Percentiles rank a stretch among this genome's conserved stretches.
Conservation (phyloP, 2,113 vertebrate genomes). For the Antigone vipio region DNA sequence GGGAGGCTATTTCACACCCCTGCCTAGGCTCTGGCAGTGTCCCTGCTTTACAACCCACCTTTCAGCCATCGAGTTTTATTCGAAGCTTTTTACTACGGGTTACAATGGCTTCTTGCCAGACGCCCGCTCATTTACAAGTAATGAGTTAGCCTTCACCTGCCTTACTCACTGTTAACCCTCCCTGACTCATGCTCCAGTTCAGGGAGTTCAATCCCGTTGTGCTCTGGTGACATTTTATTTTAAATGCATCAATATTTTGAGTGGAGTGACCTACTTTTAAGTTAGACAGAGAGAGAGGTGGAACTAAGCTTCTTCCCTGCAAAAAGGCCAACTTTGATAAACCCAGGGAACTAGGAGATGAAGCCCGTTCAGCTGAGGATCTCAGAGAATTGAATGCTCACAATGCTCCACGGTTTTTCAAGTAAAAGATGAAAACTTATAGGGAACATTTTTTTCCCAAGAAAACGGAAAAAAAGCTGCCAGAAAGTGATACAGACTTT, state of each 20-base stretch:
- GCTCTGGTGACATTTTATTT: not conserved
- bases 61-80: not conserved
- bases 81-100: not conserved
- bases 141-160: not conserved
- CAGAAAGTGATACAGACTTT: not conserved
- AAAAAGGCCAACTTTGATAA: not conserved
- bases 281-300: not conserved
- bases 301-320: not conserved
- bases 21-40: not conserved
- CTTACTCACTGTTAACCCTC: not conserved
- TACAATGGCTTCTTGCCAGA: not conserved
- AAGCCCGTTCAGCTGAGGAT: not conserved
- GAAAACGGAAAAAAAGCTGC: not conserved
- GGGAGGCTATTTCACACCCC: not conserved
- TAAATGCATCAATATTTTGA: not conserved
- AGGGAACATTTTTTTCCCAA: not conserved
- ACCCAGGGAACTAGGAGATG: not conserved
- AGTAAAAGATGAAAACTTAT: not conserved
- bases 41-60: not conserved
- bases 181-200: not conserved
- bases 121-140: not conserved
- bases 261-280: not conserved
- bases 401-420: not conserved
- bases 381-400: not conserved
- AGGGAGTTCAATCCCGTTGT: not conserved